Evolutionary conservation across 2,888 invertebrate species (phyloP), one percentile per base, ranked within the genome.

Genomic region (Hydroisotoma schaefferi): DNA sequence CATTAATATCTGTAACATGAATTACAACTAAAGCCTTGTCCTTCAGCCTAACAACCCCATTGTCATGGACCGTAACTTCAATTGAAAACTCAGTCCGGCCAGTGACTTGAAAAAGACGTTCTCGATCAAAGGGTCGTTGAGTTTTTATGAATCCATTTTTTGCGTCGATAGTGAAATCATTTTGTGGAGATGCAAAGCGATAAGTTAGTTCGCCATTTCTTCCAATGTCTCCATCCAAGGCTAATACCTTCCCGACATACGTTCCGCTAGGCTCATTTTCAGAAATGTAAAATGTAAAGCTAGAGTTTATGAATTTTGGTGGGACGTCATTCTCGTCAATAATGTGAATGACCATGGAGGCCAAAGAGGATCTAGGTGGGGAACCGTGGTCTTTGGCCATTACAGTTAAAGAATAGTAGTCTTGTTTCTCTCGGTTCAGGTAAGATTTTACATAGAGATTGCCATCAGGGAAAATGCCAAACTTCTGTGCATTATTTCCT

Each of bases 321-420:
- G 87, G 85, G 77, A 95, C 94, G 78, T 98, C 97, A 77, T 99
- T 98, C 79, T 95, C 94, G 78, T 97, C 98, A 64, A 93, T 85
- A 23, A 97, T 86, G 75, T 94, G 92, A 65, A 97, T 87, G 20
- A 94, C 90, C 1, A 97, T 88, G 6, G 93, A 91, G 2, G 93
- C 94, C 51, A 87, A 83, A 0, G 94, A 92, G 54, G 85, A 89
- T 75, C 87, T 84, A 43, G 84, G 81, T 37, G 87, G 93, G 67
- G 77, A 79, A 0, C 90, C 94, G 55, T 87, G 83, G 77, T 95
- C 95, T 55, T 81, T 83, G 1, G 91, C 94, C 27, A 86, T 84
- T 29, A 97, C 85, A 2, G 88, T 88, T 57, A 97, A 78, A 0
- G 91, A 90, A 78, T 93, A 97, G 76, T 94, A 92, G 77, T 94